Base-by-base conservation (phyloP, 2,797 vertebrate genomes). In the Rachycentron canadum region DNA sequence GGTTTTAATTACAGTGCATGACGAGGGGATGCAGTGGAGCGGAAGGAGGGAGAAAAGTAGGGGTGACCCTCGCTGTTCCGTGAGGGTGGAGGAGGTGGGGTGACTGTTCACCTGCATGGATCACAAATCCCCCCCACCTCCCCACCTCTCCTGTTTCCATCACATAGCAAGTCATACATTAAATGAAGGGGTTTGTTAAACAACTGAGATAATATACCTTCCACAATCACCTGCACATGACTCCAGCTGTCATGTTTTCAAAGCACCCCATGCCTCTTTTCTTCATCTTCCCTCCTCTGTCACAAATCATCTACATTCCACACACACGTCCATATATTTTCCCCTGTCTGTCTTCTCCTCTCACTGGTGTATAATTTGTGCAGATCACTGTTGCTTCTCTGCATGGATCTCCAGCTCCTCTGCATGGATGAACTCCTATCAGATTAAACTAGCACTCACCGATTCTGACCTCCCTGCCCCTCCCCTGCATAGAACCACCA, bases 1-100 rank as follows among this genome's bases (percentile, higher is more conserved):
- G 86, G 94, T 94, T 95, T 95, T 96, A 95, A 96, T 96, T 96
- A 95, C 89, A 91, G 89, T 62, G 89, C 87, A 89, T 91, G 93
- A 92, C 76, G 88, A 91, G 88, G 83, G 84, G 88, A 89, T 57
- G 87, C 90, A 78, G 81, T 60, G 72, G 81, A 90, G 92, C 80
- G 85, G 91, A 90, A 94, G 86, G 68, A 78, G 91, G 82, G 71
- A 79, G 88, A 86, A 85, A 79, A 76, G 85, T 49, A 92, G 87
- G 79, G 85, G 86, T 92, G 90, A 95, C 92, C 92, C 91, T 92
- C 60, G 65, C 91, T 86, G 89, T 90, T 90, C 36, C 17, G 65
- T 4, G 57, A 55, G 53, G 58, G 65, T 2, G 62, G 61, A 59
- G 73, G 64, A 56, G 56, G 52, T 73, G 36, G 69, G 65, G 41